These are phyloP conservation scores for Nebria salina DNA, from an alignment of 2,888 invertebrate genomes.

Conservation along the genomic window DNA sequence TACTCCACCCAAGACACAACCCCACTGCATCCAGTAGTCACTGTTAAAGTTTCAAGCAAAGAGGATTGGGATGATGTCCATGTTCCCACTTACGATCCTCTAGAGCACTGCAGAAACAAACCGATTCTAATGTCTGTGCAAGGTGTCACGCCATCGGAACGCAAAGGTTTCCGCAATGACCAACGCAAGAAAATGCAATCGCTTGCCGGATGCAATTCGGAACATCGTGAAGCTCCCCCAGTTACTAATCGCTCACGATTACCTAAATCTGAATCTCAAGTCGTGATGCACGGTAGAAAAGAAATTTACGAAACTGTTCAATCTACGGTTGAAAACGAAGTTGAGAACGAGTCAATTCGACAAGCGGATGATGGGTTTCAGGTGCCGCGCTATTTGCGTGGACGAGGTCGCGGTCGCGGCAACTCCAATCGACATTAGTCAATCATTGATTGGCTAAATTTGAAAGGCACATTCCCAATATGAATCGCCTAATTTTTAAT, in stretches of 20 bases:
- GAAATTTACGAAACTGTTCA: neutral
- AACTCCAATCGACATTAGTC: neutral
- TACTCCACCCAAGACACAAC: neutral
- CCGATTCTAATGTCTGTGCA: neutral
- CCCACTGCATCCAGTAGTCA: neutral
- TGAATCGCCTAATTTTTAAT: neutral
- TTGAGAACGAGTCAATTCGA: too few relatives aligned
- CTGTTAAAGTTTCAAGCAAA: neutral
- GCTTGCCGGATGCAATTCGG: neutral
- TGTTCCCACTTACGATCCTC: neutral
- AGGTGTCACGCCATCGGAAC: slow-evolving; percentile 4
- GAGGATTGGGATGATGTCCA: neutral
- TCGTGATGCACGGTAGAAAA: too few relatives aligned
- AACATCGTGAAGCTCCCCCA: neutral
- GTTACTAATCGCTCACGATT: neutral
- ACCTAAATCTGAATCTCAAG: neutral
- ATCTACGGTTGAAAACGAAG: neutral
- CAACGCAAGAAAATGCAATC: neutral
- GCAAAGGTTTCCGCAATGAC: neutral
- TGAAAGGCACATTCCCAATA: neutral
- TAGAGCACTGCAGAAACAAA: neutral
- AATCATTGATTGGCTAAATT: neutral
- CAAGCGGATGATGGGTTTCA: neutral
- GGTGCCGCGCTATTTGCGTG: neutral
- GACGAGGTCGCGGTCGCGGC: neutral